These are phyloP conservation scores for Aleiodes sp. DNA, from an alignment of 1,140 invertebrate species.

Conservation along the genomic window DNA sequence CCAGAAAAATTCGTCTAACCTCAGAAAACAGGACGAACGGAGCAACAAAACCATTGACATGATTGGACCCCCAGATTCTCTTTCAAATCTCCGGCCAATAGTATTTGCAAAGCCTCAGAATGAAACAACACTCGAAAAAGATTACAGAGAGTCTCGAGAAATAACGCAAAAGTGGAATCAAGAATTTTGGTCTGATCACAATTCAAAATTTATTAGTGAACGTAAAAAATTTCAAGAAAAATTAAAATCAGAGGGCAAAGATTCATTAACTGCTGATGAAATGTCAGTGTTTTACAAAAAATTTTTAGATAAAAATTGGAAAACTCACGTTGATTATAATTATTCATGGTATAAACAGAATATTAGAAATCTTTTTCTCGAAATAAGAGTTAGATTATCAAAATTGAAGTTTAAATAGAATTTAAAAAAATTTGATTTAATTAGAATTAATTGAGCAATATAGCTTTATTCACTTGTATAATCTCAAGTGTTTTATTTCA, in stretches of 20 bases:
- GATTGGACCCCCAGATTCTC: conserved; percentile 81
- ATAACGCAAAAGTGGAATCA: conserved; percentile 84
- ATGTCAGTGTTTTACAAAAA: conserved; percentile 87
- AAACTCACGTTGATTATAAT: conserved; percentile 76
- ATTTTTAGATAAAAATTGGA: conserved; percentile 82
- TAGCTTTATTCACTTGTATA: neutral
- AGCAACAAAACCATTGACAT: conserved; percentile 37
- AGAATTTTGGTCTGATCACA: conserved; percentile 82
- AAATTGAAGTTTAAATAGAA: conserved; percentile 59
- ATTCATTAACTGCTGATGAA: conserved; percentile 76
- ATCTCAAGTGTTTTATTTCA: conserved; percentile 28
- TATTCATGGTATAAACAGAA: conserved; percentile 80
- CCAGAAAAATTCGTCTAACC: conserved; percentile 24
- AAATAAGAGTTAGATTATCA: conserved; percentile 69
- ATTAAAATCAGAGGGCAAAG: conserved; percentile 63
- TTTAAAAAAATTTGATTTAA: conserved; percentile 20
- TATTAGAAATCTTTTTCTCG: conserved; percentile 70
- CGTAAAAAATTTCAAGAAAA: conserved; percentile 71
- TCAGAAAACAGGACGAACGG: conserved; percentile 12
- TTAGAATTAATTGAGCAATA: neutral
- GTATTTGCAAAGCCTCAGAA: conserved; percentile 71
- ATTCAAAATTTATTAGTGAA: conserved; percentile 75
- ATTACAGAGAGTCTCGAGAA: conserved; percentile 71
- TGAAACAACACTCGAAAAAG: conserved; percentile 74
- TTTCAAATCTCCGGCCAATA: conserved; percentile 80